Evolutionary conservation across 2,797 vertebrate species (phyloP).

Genomic region (Gastrophryne carolinensis): DNA sequence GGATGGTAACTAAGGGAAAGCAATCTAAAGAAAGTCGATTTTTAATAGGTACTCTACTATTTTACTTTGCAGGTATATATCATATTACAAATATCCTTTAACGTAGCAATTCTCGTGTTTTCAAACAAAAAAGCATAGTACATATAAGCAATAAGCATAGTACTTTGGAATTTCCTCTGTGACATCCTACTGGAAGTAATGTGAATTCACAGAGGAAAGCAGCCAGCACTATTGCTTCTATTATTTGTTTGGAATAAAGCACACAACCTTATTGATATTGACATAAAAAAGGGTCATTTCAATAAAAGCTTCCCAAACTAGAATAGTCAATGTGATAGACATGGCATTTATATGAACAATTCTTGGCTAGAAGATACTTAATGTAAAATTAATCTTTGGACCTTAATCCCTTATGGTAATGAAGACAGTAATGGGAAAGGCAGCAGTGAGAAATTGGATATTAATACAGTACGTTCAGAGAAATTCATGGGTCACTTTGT

Average conservation of each 20-base stretch:
- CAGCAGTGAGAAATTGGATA: constrained; percentile 25
- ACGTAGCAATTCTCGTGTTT: too few species aligned
- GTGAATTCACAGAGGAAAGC: neutral
- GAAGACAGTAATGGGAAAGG: constrained; percentile 37
- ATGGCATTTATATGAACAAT: constrained; percentile 42
- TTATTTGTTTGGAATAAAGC: constrained; percentile 20
- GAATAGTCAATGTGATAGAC: constrained; percentile 36
- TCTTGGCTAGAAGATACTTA: constrained; percentile 37
- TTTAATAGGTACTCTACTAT: too few species aligned
- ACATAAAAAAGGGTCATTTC: constrained; percentile 31
- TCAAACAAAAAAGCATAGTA: too few species aligned
- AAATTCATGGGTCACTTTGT: neutral
- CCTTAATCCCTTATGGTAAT: constrained; percentile 49
- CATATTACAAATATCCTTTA: too few species aligned
- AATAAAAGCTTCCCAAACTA: constrained; percentile 44
- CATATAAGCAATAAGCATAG: too few species aligned
- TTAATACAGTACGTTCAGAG: constrained; percentile 23
- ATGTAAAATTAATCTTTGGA: constrained; percentile 48
- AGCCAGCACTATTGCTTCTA: constrained; percentile 24
- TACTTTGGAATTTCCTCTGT: neutral
- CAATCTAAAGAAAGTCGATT: too few species aligned
- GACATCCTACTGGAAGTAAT: neutral
- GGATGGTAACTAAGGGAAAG: too few species aligned
- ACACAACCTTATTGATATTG: constrained; percentile 13
- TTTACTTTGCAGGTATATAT: too few species aligned